phyloP scores from a whole-genome alignment of 2,888 invertebrate genomes.

The Alsophila aescularia region DNA sequence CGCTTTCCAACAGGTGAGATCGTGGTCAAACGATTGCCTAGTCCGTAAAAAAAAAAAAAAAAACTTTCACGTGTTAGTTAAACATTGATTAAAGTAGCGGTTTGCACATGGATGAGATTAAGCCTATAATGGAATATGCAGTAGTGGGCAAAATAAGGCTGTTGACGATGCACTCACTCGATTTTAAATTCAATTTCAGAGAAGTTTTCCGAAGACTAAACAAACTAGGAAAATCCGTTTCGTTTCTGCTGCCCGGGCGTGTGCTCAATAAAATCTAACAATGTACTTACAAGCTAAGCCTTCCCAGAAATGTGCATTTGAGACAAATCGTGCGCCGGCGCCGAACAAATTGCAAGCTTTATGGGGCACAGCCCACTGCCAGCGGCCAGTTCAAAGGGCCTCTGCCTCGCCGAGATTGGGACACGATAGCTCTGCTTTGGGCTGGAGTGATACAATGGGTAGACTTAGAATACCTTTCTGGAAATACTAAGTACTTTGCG shows the following conservation, averaged over 20 bases:
- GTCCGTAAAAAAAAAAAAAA: too few relatives aligned
- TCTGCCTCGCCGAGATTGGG: constrained; percentile 54
- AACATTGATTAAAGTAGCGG: too few relatives aligned
- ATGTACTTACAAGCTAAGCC: constrained; percentile 10
- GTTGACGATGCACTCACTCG: too few relatives aligned
- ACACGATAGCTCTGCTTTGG: constrained; percentile 40
- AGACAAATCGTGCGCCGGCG: constrained; percentile 61
- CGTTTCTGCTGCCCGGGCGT: constrained; percentile 13
- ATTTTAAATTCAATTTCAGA: background rate
- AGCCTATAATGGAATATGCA: too few relatives aligned
- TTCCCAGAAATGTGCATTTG: constrained; percentile 54
- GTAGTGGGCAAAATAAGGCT: too few relatives aligned
- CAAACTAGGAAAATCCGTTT: constrained; percentile 19
- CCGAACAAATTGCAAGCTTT: constrained; percentile 65
- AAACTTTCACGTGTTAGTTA: too few relatives aligned
- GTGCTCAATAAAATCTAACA: constrained; percentile 31
- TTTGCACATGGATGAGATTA: too few relatives aligned
- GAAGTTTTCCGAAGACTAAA: constrained; percentile 6
- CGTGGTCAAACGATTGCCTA: too few relatives aligned
- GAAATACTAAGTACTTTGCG: background rate
- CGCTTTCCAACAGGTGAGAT: too few relatives aligned
- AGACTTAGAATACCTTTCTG: background rate
- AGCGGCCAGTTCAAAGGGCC: constrained; percentile 74
- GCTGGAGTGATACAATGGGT: background rate
- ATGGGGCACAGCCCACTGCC: constrained; percentile 60